phyloP scores from a whole-genome alignment of 2,888 invertebrate species.

The Zaprionus lineosus region DNA sequence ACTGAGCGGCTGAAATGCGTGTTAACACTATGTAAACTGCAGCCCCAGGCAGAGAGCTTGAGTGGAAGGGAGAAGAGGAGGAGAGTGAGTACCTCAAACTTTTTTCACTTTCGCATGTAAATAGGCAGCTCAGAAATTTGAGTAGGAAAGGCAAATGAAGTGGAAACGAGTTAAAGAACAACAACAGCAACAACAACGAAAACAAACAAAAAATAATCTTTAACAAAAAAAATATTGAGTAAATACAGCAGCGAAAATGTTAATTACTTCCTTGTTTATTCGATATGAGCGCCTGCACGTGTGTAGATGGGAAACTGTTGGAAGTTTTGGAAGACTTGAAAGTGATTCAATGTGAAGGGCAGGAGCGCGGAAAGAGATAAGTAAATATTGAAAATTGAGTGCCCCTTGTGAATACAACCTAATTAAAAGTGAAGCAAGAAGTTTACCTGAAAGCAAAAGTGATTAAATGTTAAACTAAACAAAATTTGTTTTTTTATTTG shows the following conservation, averaged over 20 bases:
- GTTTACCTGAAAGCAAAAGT: too few relatives aligned
- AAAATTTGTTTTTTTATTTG: too few relatives aligned
- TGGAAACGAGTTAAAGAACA: constrained; percentile 51
- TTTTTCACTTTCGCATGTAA: constrained; percentile 54
- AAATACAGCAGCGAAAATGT: constrained; percentile 64
- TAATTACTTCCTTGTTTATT: constrained; percentile 78
- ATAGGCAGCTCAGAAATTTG: constrained; percentile 72
- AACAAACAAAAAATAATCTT: constrained; percentile 26
- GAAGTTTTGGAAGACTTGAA: constrained; percentile 29
- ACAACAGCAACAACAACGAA: constrained; percentile 14
- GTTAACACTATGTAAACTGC: constrained; percentile 81
- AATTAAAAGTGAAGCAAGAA: too few relatives aligned
- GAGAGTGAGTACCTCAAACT: constrained; percentile 5
- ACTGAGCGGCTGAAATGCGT: too few relatives aligned
- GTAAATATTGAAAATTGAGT: too few relatives aligned
- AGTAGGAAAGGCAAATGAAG: constrained; percentile 77
- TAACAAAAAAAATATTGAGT: constrained; percentile 13
- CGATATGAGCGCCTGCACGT: constrained; percentile 41
- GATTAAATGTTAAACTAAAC: too few relatives aligned
- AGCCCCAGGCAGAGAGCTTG: constrained; percentile 68
- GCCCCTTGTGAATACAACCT: too few relatives aligned
- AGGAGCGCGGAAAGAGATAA: constrained; percentile 13
- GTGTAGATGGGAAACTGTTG: constrained; percentile 36
- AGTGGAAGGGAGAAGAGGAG: too few relatives aligned
- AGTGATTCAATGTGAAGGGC: too few relatives aligned